A percentile compares a stretch with the other conserved stretches of the same genome.
Conservation (phyloP, 2,888 invertebrate species). For the Ptilodon capucinus region DNA sequence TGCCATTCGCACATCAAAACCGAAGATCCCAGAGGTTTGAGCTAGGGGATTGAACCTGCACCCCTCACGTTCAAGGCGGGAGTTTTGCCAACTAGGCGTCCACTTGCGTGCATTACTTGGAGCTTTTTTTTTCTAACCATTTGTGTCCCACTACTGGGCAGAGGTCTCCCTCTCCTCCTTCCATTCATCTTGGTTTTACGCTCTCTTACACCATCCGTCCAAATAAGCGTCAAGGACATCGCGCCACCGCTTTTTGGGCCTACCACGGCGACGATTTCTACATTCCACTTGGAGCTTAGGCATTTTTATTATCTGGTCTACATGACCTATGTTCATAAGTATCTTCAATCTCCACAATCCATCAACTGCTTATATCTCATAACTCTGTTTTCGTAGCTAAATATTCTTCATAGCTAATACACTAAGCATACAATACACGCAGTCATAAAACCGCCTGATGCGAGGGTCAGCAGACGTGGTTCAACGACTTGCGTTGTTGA, state of each 20-base stretch:
- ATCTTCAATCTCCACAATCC: background rate
- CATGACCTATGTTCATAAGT: no score
- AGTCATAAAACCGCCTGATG: conserved; percentile 15
- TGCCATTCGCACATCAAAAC: no score
- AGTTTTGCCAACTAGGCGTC: no score
- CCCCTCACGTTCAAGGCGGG: background rate
- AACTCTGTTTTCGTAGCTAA: background rate
- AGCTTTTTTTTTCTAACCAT: no score
- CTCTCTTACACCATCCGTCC: background rate
- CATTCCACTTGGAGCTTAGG: background rate
- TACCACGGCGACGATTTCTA: no score
- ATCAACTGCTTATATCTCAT: background rate
- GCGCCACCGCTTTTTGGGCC: no score
- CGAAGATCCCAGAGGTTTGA: background rate
- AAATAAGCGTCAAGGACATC: no score
- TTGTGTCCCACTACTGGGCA: no score
- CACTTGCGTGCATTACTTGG: no score
- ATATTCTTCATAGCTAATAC: conserved; percentile 4
- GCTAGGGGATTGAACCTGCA: background rate
- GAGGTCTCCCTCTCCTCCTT: no score
- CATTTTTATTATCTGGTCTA: no score
- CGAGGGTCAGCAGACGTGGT: conserved; percentile 10
- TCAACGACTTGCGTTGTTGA: conserved; percentile 22
- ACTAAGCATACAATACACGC: conserved; percentile 10
- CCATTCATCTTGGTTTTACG: no score